These are phyloP conservation scores for Romanogobio albipinnatus DNA, from an alignment of 2,113 vertebrate genomes.

Conservation along the genomic window DNA sequence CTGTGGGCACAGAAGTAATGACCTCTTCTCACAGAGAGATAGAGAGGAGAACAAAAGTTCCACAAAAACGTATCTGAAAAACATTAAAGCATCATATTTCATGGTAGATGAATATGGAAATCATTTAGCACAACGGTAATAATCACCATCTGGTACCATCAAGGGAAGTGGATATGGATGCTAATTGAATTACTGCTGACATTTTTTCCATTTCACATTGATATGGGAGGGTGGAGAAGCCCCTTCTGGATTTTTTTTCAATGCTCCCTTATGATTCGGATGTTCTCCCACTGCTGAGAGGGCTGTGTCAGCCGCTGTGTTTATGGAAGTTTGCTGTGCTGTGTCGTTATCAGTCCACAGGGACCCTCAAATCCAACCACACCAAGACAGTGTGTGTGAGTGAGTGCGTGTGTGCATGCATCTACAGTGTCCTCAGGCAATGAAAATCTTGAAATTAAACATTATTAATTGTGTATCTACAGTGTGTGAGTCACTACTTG, in stretches of 20 bases:
- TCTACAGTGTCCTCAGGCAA: not conserved
- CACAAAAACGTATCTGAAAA: not conserved
- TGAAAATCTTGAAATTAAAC: not conserved
- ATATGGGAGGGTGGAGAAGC: not conserved
- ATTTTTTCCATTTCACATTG: not conserved
- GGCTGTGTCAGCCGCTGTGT: not conserved
- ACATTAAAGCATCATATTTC: not conserved
- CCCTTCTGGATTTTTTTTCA: not conserved
- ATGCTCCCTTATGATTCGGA: slow-evolving; percentile 9
- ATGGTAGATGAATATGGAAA: not conserved
- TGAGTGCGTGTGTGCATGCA: not conserved
- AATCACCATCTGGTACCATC: not conserved
- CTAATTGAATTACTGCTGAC: not conserved
- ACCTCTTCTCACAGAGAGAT: not conserved
- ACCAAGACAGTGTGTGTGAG: not conserved
- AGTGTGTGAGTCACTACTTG: not conserved
- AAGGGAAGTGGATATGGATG: not conserved
- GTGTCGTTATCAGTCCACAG: not conserved
- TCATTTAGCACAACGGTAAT: not conserved
- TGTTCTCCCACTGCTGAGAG: slow-evolving; percentile 14
- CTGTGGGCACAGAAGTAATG: not conserved
- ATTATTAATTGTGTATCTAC: slow-evolving; percentile 21
- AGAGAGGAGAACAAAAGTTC: not conserved
- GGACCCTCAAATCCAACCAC: not conserved
- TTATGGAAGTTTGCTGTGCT: slow-evolving; percentile 36